Conservation (phyloP, 2,888 invertebrate genomes). For the Melikaiella ostensackeni region DNA sequence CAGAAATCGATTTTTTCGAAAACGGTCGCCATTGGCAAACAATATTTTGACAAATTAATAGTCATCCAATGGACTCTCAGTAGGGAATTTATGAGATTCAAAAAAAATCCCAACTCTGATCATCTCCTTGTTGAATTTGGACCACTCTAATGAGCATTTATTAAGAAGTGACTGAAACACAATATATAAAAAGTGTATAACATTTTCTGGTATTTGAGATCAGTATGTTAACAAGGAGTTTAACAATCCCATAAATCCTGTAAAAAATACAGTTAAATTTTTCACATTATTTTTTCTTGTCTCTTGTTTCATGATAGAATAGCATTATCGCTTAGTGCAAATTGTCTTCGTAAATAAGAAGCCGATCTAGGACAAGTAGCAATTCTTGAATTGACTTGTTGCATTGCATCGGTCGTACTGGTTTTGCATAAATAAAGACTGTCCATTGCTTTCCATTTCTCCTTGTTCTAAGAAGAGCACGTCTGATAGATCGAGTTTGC, state of each 20-base stretch:
- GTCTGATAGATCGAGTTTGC: conserved; percentile 30
- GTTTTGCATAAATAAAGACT: conserved; percentile 26
- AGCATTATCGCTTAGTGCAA: background rate
- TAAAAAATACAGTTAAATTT: background rate
- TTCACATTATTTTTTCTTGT: background rate
- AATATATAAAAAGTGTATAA: too few relatives aligned
- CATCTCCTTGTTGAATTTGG: too few relatives aligned
- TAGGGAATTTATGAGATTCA: too few relatives aligned
- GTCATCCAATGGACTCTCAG: too few relatives aligned
- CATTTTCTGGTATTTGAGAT: background rate
- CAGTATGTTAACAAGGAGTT: background rate
- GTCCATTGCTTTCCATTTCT: conserved; percentile 32
- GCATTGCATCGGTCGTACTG: conserved; percentile 3
- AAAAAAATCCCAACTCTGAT: too few relatives aligned
- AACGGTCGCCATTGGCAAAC: too few relatives aligned
- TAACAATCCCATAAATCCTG: background rate
- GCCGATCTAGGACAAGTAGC: background rate
- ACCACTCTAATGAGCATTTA: too few relatives aligned
- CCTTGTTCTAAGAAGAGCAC: conserved; percentile 18
- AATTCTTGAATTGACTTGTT: background rate
- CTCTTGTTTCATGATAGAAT: background rate
- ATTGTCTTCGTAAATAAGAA: background rate
- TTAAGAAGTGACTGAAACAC: too few relatives aligned
- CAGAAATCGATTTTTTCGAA: too few relatives aligned
- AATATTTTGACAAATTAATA: too few relatives aligned